phyloP scores from a whole-genome alignment of 2,888 invertebrate genomes.

The Drosophila subquinaria region DNA sequence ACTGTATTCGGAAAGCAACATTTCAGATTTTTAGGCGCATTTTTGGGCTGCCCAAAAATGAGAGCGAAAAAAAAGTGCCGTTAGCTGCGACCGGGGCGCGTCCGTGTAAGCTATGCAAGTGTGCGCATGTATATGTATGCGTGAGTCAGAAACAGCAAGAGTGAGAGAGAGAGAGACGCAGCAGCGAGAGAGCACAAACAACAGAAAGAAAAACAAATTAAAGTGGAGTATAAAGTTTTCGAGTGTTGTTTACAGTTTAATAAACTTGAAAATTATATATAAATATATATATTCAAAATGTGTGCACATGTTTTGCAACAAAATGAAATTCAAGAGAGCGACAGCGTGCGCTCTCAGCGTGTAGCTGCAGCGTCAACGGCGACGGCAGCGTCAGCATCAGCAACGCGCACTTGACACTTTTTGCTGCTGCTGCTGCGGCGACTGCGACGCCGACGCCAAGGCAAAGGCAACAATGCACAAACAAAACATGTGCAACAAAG shows the following conservation, averaged over 20 bases:
- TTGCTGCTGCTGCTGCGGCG: slow-evolving; percentile 32
- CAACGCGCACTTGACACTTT: slow-evolving; percentile 68
- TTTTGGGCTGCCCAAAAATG: slow-evolving; percentile 40
- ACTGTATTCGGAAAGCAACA: not conserved
- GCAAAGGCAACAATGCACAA: slow-evolving; percentile 54
- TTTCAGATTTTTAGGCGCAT: slow-evolving; percentile 62
- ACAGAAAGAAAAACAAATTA: slow-evolving; percentile 25
- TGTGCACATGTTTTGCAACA: slow-evolving; percentile 60
- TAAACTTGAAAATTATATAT: slow-evolving; percentile 29
- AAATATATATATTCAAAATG: not conserved
- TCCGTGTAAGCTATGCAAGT: slow-evolving; percentile 60
- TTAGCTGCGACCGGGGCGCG: slow-evolving; percentile 76
- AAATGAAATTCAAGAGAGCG: slow-evolving; percentile 20
- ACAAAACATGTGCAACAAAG: slow-evolving; percentile 35
- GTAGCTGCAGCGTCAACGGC: slow-evolving; percentile 19
- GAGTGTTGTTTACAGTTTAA: slow-evolving; percentile 57
- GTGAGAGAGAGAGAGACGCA: slow-evolving; percentile 10
- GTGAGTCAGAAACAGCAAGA: slow-evolving; percentile 44
- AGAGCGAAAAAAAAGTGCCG: slow-evolving; percentile 59
- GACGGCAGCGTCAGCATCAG: slow-evolving; percentile 7
- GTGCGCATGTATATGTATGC: slow-evolving; percentile 62
- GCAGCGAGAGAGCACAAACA: slow-evolving; percentile 19
- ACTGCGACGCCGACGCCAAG: slow-evolving; percentile 19
- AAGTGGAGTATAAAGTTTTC: slow-evolving; percentile 34
- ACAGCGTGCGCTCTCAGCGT: slow-evolving; percentile 16